phyloP scores from a whole-genome alignment of 2,113 vertebrate genomes.

The Ptilonorhynchus violaceus region DNA sequence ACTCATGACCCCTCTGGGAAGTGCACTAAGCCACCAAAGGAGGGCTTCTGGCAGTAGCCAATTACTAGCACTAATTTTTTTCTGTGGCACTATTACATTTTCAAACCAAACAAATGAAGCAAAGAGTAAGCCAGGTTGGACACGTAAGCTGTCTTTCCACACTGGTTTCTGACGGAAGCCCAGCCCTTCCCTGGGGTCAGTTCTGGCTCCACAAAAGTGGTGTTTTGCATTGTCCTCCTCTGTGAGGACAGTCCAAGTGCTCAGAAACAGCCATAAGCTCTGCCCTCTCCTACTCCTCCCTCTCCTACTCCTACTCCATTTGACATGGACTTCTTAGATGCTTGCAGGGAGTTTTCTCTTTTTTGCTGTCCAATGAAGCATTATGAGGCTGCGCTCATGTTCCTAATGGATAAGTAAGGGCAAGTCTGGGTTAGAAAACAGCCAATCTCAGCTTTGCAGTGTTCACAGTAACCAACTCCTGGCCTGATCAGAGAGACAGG shows the following conservation, averaged over 20 bases:
- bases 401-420: background rate
- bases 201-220: background rate
- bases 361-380: background rate
- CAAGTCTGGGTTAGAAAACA: background rate
- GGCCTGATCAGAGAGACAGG: background rate
- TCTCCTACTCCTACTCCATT: background rate
- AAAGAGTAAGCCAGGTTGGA: background rate
- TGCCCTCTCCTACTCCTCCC: background rate
- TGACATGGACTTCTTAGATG: background rate
- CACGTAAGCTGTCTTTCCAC: background rate
- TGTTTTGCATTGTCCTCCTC: background rate
- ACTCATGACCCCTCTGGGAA: background rate
- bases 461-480: background rate
- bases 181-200: background rate
- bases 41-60: background rate
- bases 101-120: background rate
- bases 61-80: background rate
- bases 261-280: background rate
- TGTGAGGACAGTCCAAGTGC: accelerated
- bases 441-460: background rate
- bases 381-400: background rate
- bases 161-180: background rate
- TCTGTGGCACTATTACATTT: background rate
- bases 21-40: background rate
- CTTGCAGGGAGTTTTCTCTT: background rate